Percentiles rank a stretch among this genome's conserved stretches.
phyloP scores from a whole-genome alignment of 2,797 vertebrate genomes.

The Aplochiton taeniatus region DNA sequence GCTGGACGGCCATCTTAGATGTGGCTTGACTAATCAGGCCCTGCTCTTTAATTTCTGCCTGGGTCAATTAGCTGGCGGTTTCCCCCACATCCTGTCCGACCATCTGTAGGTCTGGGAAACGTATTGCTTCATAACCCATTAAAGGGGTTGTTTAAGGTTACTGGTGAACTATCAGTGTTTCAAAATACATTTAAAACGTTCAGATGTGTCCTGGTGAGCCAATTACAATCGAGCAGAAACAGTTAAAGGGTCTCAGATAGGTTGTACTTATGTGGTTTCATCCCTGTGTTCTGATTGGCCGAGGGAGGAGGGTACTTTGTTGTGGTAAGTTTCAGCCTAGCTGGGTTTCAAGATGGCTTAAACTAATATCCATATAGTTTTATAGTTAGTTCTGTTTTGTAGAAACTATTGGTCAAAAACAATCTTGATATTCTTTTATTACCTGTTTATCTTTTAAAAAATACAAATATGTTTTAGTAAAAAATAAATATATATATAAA shows the following conservation, averaged over 20 bases:
- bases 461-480: not conserved
- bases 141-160: constrained; percentile 56
- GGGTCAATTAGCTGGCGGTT: not conserved
- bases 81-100: constrained; percentile 39
- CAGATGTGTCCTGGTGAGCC: constrained; percentile 30
- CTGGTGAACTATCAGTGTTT: constrained; percentile 35
- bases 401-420: not conserved
- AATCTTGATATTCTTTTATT: not conserved
- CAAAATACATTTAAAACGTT: constrained; percentile 23
- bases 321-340: no score
- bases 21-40: no score
- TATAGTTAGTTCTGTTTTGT: not conserved
- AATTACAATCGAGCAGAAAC: constrained; percentile 26
- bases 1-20: no score
- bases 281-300: no score
- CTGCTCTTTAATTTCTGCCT: not conserved
- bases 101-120: constrained; percentile 47
- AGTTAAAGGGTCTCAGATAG: not conserved
- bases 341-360: no score
- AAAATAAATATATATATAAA: not conserved
- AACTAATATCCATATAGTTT: no score
- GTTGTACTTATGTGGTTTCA: not conserved
- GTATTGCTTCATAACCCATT: constrained; percentile 56
- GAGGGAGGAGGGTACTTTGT: no score
- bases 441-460: not conserved